Evolutionary conservation across 2,113 vertebrate genomes (phyloP).

Genomic region (Notechis scutatus): DNA sequence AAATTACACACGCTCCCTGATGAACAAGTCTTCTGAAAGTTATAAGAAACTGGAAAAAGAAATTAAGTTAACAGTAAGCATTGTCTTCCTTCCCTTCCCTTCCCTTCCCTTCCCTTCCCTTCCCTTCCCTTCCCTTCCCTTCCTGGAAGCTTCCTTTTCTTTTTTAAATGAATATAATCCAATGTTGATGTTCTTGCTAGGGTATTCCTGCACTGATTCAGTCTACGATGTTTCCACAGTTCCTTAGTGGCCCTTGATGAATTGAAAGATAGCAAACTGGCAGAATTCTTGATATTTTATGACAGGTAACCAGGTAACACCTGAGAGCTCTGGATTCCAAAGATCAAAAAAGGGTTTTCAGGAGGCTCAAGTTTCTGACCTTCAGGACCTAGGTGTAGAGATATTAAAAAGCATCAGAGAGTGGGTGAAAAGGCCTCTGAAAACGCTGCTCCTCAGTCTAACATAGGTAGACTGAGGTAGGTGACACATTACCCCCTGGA

Average conservation of each 20-base stretch:
- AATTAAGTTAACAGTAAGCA: constrained; percentile 36
- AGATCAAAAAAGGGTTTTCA: neutral
- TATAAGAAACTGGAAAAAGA: constrained; percentile 29
- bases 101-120: too few species aligned
- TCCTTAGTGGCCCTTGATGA: neutral
- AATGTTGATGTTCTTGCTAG: too few species aligned
- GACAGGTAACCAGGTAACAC: neutral
- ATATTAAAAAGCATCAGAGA: neutral
- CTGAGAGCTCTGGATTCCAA: neutral
- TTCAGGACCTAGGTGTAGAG: neutral
- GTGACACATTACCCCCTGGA: neutral
- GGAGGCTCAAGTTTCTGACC: neutral
- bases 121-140: neutral
- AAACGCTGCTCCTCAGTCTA: neutral
- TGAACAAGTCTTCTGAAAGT: neutral
- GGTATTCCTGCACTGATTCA: neutral
- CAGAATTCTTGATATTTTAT: neutral
- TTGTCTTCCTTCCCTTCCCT: neutral
- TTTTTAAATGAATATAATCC: neutral
- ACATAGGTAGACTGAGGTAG: neutral
- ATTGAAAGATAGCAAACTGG: neutral
- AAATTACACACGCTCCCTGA: neutral
- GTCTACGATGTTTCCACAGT: neutral
- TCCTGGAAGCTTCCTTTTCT: neutral
- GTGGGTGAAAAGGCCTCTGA: neutral